Evolutionary conservation across 2,888 invertebrate species (phyloP), one percentile per base, ranked within the genome.

Genomic region (Cheilosia scutellata): DNA sequence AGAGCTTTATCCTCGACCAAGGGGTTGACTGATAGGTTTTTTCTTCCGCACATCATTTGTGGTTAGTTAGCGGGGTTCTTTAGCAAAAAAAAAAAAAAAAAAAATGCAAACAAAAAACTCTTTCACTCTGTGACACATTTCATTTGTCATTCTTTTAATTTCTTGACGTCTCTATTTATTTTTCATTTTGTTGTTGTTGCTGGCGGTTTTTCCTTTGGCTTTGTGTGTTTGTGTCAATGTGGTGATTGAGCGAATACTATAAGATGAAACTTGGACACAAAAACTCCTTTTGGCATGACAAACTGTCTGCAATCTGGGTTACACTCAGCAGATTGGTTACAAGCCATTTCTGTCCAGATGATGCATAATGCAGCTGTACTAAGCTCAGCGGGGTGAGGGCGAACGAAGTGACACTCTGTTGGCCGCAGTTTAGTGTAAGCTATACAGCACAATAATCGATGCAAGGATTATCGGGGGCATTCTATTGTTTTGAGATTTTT

Each of bases 101-200:
- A n/a, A 63, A 47, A 47, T 25, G n/a, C n/a, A n/a, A n/a, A n/a
- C n/a, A n/a, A 72, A 40, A 49, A 70, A 47, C 49, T 40, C 62
- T 66, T 29, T 55, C 53, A 20, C 29, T 13, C 44, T 29, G 29
- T 33, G 57, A 75, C 80, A 74, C 40, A 47, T 80, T 86, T 71
- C 84, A 86, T 86, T 86, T 76, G 84, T 86, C 84, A 76, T 80
- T 76, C 65, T 76, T 80, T 75, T 80, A 86, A 80, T 86, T 86
- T 76, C 57, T 80, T 53, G 63, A 40, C 80, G 29, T 51, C 13
- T 51, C 29, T 71, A 65, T 57, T 80, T 77, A 33, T 49, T 58
- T 63, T 49, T 55, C 57, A 57, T 70, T 42, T 49, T 68, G 20
- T 68, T 37, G 60, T 2, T 51, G 9, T 27, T 55, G 37, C 29